Percentiles rank a stretch among this genome's conserved stretches.
phyloP scores from a whole-genome alignment of 2,888 invertebrate genomes.

The Boloria euphrosyne region DNA sequence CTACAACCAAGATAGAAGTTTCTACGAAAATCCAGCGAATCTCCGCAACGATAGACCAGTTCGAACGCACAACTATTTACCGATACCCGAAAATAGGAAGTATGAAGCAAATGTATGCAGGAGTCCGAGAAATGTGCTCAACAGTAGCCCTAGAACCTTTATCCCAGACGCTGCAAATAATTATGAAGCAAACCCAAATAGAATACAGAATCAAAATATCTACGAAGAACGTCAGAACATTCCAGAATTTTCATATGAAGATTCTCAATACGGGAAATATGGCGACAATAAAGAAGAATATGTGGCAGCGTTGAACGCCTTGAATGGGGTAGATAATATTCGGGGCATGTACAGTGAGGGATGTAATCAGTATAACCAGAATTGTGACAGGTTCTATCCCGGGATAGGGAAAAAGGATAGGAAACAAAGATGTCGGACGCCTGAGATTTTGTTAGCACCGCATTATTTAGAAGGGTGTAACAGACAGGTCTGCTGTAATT shows the following conservation, averaged over 20 bases:
- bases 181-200: slow-evolving; percentile 59
- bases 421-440: slow-evolving; percentile 85
- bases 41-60: slow-evolving; percentile 56
- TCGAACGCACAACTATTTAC: slow-evolving; percentile 63
- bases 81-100: slow-evolving; percentile 54
- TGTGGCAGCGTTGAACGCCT: slow-evolving; percentile 57
- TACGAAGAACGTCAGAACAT: slow-evolving; percentile 57
- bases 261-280: slow-evolving; percentile 59
- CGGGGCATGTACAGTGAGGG: slow-evolving; percentile 57
- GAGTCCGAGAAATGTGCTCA: slow-evolving; percentile 67
- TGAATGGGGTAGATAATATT: slow-evolving; percentile 62
- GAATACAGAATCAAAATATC: slow-evolving; percentile 51
- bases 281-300: slow-evolving; percentile 62
- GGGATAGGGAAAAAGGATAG: slow-evolving; percentile 75
- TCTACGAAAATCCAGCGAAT: slow-evolving; percentile 69
- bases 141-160: slow-evolving; percentile 68
- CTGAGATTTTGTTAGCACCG: slow-evolving; percentile 90
- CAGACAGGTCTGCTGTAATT: slow-evolving; percentile 73
- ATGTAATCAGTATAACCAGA: slow-evolving; percentile 60
- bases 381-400: slow-evolving; percentile 69
- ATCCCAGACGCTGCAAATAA: slow-evolving; percentile 56
- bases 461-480: slow-evolving; percentile 83
- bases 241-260: slow-evolving; percentile 63
- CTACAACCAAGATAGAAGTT: slow-evolving; percentile 62
- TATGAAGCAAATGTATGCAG: slow-evolving; percentile 63